Evolutionary conservation across 2,113 vertebrate genomes (phyloP).

Genomic region (Bettongia penicillata): DNA sequence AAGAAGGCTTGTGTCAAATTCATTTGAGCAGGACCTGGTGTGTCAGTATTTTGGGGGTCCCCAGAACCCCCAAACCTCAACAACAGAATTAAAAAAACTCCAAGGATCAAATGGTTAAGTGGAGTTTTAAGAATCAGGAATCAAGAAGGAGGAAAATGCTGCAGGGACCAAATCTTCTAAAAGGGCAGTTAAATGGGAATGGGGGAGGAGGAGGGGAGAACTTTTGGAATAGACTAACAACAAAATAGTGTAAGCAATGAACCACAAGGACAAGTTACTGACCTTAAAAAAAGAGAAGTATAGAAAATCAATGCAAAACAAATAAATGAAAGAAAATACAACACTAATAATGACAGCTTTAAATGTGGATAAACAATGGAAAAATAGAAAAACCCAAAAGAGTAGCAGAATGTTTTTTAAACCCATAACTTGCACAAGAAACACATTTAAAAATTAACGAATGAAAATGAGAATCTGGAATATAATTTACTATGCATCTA

Average conservation of each 20-base stretch:
- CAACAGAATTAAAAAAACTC: too few relatives aligned
- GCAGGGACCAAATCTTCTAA: not conserved
- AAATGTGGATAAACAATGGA: not conserved
- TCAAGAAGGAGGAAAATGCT: not conserved
- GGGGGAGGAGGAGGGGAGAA: not conserved
- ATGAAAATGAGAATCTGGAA: not conserved
- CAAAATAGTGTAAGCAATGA: not conserved
- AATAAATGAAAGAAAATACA: not conserved
- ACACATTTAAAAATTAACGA: not conserved
- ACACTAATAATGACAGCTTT: not conserved
- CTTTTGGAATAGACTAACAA: not conserved
- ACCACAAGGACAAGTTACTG: not conserved
- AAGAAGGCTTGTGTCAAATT: too few relatives aligned
- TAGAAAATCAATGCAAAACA: not conserved
- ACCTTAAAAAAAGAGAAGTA: not conserved
- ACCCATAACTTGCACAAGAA: not conserved
- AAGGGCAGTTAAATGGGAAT: not conserved
- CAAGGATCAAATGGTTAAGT: not conserved
- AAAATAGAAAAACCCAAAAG: too few relatives aligned
- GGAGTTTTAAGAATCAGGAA: not conserved
- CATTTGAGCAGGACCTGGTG: too few relatives aligned
- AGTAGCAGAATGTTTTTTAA: not conserved
- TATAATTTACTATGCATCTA: not conserved
- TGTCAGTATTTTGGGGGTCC: too few relatives aligned
- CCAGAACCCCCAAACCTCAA: too few relatives aligned